A percentile compares a stretch with the other conserved stretches of the same genome.
Conservation (phyloP, 2,888 invertebrate genomes). For the Lydus trimaculatus region DNA sequence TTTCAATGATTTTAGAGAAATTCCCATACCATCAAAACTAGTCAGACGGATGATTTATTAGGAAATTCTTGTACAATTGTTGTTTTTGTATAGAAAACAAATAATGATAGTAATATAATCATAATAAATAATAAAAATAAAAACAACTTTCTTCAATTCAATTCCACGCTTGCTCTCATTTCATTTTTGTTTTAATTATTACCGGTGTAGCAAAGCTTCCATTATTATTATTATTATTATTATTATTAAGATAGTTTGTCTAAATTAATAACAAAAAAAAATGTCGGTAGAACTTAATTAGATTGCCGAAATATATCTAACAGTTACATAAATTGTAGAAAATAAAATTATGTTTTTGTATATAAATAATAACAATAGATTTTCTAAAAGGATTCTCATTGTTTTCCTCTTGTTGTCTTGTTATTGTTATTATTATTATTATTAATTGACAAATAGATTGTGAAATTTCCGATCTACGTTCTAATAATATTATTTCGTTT, state of each 20-base stretch:
- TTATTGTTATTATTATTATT: background rate
- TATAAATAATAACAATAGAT: background rate
- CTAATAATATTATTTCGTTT: background rate
- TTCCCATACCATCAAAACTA: background rate
- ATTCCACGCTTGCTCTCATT: constrained; percentile 2
- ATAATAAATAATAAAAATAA: no score
- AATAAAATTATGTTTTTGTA: background rate
- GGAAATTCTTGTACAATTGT: background rate
- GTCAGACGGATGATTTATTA: background rate
- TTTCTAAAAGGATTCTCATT: background rate
- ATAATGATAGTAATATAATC: no score
- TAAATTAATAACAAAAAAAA: background rate
- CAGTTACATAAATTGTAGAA: background rate
- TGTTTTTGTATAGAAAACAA: background rate
- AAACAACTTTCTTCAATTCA: background rate
- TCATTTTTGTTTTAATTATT: background rate
- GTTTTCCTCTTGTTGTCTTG: background rate
- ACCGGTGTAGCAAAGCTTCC: background rate
- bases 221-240: background rate
- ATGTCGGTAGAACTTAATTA: background rate
- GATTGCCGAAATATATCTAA: background rate
- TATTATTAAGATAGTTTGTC: background rate
- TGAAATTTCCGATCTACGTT: background rate
- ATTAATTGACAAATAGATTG: background rate
- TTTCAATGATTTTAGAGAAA: background rate